Evolutionary conservation across 2,797 vertebrate genomes (phyloP).

Genomic region (Anomalospiza imberbis): DNA sequence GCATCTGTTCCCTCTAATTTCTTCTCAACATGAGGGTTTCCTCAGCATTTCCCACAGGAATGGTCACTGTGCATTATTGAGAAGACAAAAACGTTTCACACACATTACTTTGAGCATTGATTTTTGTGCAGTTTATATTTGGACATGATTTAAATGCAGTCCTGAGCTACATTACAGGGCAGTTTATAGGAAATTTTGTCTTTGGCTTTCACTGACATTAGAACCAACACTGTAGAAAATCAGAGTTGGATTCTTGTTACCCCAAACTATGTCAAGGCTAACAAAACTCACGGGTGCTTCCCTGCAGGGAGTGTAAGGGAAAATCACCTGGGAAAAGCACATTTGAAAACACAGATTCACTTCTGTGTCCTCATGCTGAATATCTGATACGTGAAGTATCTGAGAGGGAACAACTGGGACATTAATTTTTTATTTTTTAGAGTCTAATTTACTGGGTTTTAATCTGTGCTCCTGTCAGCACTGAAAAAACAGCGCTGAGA

Average conservation of each 20-base stretch:
- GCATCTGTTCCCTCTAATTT: not conserved
- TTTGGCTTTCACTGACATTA: not conserved
- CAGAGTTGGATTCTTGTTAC: not conserved
- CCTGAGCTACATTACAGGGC: not conserved
- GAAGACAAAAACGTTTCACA: not conserved
- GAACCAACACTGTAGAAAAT: not conserved
- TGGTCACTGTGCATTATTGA: accelerated
- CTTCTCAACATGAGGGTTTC: not conserved
- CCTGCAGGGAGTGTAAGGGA: not conserved
- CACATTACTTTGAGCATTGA: not conserved
- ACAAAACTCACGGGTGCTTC: not conserved
- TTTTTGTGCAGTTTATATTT: not conserved
- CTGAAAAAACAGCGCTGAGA: not conserved
- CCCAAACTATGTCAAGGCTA: not conserved
- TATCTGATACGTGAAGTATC: not conserved
- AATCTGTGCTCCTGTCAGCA: not conserved
- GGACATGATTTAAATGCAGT: not conserved
- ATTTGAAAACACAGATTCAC: not conserved
- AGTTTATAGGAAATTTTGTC: not conserved
- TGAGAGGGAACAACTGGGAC: not conserved
- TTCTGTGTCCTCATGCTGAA: not conserved
- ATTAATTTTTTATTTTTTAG: not conserved
- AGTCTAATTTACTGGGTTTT: not conserved
- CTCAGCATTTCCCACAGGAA: not conserved
- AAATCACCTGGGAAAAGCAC: not conserved